Base-by-base conservation (phyloP, 2,797 vertebrate species). In the Xiphorhynchus erythropygius region DNA sequence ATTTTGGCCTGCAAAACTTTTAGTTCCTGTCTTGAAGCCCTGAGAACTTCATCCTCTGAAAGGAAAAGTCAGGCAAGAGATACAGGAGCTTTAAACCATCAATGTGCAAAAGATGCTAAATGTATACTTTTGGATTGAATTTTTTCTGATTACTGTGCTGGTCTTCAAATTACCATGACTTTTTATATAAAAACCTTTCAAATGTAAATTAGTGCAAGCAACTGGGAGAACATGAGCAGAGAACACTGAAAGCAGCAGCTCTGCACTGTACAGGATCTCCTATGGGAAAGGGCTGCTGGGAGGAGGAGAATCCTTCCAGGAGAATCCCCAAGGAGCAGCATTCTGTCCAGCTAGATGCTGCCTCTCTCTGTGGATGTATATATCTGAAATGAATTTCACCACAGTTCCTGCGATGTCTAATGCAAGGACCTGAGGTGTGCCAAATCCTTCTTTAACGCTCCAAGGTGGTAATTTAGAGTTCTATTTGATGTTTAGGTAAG, bases 401-500 rank as follows among this genome's bases (percentile, higher is more conserved):
- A 2, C 56, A 44, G 9, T 27, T 80, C 60, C 62, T 64, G 27
- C 46, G 19, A 44, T 84, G 81, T 28, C 69, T 75, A 84, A 90
- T 85, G 68, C 65, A 91, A 56, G 64, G 84, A 59, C 42, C 37
- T 63, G 53, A 84, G 55, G 30, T 57, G 41, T 68, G 30, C 77
- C 78, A 93, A 95, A 94, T 94, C 65, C 37, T 82, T 33, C 57
- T 84, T 84, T 93, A 89, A 80, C 78, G 59, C 64, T 78, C 41
- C 32, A 35, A 69, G 62, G 53, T 89, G 57, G 47, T n/a, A 11
- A 69, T 79, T 84, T 84, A 42, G 46, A 78, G 77, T 68, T 89
- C 62, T 52, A 55, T 94, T 94, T 97, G 91, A 94, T 90, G 75
- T 64, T 93, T 63, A 80, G 84, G 60, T 85, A 92, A 91, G 83